phyloP scores from a whole-genome alignment of 2,888 invertebrate genomes.

The Miltochrista miniata region DNA sequence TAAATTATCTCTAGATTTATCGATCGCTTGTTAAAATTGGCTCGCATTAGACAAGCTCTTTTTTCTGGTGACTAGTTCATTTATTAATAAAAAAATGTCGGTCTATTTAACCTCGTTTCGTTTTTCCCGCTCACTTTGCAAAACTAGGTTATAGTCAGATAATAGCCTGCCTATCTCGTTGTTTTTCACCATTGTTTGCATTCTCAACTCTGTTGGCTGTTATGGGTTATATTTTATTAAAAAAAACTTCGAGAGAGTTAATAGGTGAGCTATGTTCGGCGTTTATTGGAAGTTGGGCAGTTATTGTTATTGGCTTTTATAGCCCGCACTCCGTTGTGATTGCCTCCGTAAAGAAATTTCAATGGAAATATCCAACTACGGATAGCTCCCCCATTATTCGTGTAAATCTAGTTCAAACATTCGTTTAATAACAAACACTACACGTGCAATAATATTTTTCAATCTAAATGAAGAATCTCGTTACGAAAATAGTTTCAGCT shows the following conservation, averaged over 20 bases:
- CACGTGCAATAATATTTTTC: conserved; percentile 8
- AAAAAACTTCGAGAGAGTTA: conserved; percentile 49
- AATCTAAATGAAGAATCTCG: conserved; percentile 13
- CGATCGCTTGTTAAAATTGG: conserved; percentile 16
- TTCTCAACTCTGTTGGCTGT: conserved; percentile 39
- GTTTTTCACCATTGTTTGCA: conserved; percentile 62
- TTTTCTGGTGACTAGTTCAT: conserved; percentile 18
- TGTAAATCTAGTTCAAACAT: conserved; percentile 26
- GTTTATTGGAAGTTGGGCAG: conserved; percentile 15
- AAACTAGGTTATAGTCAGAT: conserved; percentile 69
- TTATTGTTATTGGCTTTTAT: conserved; percentile 26
- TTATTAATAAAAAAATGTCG: conserved; percentile 50
- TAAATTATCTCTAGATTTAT: background rate
- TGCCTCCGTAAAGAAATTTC: conserved; percentile 24
- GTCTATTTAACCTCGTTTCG: conserved; percentile 55
- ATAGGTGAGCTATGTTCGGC: conserved; percentile 39
- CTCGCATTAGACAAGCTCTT: no score
- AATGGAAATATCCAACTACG: conserved; percentile 25
- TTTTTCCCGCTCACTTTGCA: conserved; percentile 47
- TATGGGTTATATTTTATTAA: conserved; percentile 46
- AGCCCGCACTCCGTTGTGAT: conserved; percentile 15
- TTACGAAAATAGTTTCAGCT: conserved; percentile 7
- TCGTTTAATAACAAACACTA: conserved; percentile 20
- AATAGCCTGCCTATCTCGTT: conserved; percentile 58
- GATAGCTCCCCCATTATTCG: conserved; percentile 14